These are phyloP conservation scores for Lepisosteus osseus DNA, from an alignment of 2,113 vertebrate species.

Conservation along the genomic window DNA sequence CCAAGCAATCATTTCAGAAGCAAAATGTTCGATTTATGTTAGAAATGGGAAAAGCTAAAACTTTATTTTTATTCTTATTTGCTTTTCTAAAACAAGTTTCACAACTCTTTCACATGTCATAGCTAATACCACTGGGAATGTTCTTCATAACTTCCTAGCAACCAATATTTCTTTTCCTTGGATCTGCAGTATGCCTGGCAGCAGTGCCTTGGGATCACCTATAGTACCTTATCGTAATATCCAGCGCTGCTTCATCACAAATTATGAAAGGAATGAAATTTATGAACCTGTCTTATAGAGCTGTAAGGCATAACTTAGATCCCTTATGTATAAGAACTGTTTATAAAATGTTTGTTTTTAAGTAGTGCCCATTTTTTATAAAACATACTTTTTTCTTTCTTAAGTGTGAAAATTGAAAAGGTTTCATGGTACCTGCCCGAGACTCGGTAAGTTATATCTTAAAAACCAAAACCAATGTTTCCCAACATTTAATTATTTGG, in stretches of 20 bases:
- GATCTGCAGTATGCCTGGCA: conserved; percentile 54
- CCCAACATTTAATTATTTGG: too few relatives aligned
- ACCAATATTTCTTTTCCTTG: conserved; percentile 44
- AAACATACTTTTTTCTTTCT: conserved; percentile 38
- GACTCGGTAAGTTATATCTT: conserved; percentile 54
- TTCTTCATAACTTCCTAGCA: too few relatives aligned
- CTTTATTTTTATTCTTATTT: too few relatives aligned
- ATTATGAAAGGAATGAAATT: neutral
- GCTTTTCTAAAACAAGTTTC: too few relatives aligned
- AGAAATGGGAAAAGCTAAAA: too few relatives aligned
- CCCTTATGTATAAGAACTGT: too few relatives aligned
- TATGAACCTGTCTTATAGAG: neutral
- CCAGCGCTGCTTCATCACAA: neutral
- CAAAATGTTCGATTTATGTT: too few relatives aligned
- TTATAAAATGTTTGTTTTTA: too few relatives aligned
- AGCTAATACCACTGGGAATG: too few relatives aligned
- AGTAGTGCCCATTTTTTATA: too few relatives aligned
- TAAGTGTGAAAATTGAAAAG: conserved; percentile 60
- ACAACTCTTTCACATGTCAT: too few relatives aligned
- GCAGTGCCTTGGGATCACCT: conserved; percentile 55
- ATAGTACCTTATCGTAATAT: conserved; percentile 52
- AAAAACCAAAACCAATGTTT: neutral
- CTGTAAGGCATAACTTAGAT: neutral
- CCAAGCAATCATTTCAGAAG: too few relatives aligned
- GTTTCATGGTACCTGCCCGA: conserved; percentile 66